Base-by-base conservation (phyloP, 2,797 vertebrate genomes). In the Limnodromus scolopaceus region DNA sequence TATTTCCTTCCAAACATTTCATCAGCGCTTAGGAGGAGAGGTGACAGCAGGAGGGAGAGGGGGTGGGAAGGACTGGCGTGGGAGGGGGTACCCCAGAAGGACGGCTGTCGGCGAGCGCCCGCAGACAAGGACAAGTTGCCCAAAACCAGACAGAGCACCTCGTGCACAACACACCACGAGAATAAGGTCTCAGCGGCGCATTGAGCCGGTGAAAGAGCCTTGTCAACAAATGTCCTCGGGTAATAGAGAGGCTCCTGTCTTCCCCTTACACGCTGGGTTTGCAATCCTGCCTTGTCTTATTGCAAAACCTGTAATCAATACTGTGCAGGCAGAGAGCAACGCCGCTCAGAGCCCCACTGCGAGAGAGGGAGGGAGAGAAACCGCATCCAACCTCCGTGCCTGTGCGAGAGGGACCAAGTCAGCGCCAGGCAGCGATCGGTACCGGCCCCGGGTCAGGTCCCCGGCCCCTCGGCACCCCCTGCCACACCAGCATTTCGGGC, bases 281-380 rank as follows among this genome's bases (percentile, higher is more conserved):
- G 82, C 18, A 61, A 70, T 84, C 86, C 57, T 7, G n/a, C 61
- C 92, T 85, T 30, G 82, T 76, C 94, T 94, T 28, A 30, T 41
- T 30, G 51, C 94, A 76, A 75, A 89, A 92, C 53, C 77, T 78
- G 75, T 32, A 88, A 97, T 95, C 97, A 65, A 96, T 90, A 53
- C 46, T 48, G 82, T 19, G 80, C 94, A 91, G 91, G 80, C 95
- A 79, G 89, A 74, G 64, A 55, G 63, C 11, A 13, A 87, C 16
- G 76, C 84, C 6, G 32, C 24, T 49, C 88, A 57, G 84, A 87
- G 85, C 86, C 89, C 91, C 68, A 39, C 77, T 39, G 96, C 2
- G 78, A 79, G 78, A 81, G 91, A 87, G 80, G 87, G 84, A 27
- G 46, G 20, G 48, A 27, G 48, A 46, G 48, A 84, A 95, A 11